Evolutionary conservation across 2,113 vertebrate genomes (phyloP), one percentile per base, ranked within the genome.

Genomic region (Gambusia affinis): DNA sequence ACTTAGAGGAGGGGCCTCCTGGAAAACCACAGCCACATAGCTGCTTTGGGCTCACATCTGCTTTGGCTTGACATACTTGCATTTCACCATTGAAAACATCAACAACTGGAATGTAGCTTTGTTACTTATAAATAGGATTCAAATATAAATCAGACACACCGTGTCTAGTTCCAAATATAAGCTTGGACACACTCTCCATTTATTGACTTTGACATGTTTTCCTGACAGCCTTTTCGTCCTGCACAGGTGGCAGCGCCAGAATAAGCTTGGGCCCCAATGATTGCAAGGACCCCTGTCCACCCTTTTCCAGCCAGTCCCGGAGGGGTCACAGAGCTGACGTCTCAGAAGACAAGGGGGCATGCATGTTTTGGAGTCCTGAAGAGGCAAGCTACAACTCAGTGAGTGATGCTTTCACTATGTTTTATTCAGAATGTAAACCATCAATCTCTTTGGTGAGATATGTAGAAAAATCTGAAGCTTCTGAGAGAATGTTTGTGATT

Each of bases 311-410:
- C 87, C 88, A 90, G 85, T 92, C 87, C 79, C 63, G 83, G 88
- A 83, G 80, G 83, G 82, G 70, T 83, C 28, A 71, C 78, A 63
- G 90, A 91, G 91, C 92, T 91, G 90, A 94, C 90, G 89, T 88
- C 84, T 86, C 82, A 85, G 86, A 90, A 85, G 75, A 85, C 79
- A 37, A 84, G 83, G 77, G 86, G 78, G 75, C 85, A 86, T 93
- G 88, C 86, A 72, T 88, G 85, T 91, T 92, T 84, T 79, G 87
- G 90, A 87, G 90, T 89, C 86, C 79, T 89, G 89, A 93, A 88
- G 85, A 91, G 90, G 87, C 94, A 88, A 82, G 80, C 85, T 73
- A 90, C 88, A 89, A 90, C 89, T 79, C 93, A 92, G 94, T 95
- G 92, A 94, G 93, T 89, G 75, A 81, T 24, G 1, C 80, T 81